Evolutionary conservation across 2,113 vertebrate species (phyloP).

Genomic region (Piprites chloris): DNA sequence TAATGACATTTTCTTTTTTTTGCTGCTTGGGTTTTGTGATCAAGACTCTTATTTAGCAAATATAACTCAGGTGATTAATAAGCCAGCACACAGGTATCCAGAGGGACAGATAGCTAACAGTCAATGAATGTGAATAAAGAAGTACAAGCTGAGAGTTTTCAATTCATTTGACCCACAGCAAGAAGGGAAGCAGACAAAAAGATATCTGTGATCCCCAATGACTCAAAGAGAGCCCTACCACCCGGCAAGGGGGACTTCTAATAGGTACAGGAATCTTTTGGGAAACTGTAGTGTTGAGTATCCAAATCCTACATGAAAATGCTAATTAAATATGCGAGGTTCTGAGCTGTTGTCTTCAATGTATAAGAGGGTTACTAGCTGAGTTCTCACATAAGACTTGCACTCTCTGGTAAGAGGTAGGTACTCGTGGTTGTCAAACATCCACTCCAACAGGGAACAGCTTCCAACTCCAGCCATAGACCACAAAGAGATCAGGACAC

Average conservation of each 20-base stretch:
- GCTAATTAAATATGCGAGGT: not conserved
- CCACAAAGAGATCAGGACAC: not conserved
- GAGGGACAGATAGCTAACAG: not conserved
- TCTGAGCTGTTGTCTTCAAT: not conserved
- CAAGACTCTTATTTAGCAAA: constrained; percentile 2
- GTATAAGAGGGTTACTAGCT: not conserved
- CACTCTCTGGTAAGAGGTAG: not conserved
- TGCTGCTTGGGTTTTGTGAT: not conserved
- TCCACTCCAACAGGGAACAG: not conserved
- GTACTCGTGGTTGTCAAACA: not conserved
- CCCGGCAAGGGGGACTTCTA: not conserved
- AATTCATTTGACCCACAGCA: not conserved
- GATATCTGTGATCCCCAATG: not conserved
- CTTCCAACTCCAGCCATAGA: not conserved
- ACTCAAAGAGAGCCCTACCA: not conserved
- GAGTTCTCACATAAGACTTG: rapidly evolving
- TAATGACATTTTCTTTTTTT: not conserved
- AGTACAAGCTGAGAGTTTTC: not conserved
- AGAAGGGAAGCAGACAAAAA: not conserved
- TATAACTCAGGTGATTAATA: not conserved
- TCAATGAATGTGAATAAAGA: not conserved
- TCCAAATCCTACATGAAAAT: not conserved
- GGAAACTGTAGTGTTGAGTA: not conserved
- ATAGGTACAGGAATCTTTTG: not conserved
- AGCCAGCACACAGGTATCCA: not conserved